phyloP scores from a whole-genome alignment of 2,113 vertebrate genomes.

The Carlito syrichta region DNA sequence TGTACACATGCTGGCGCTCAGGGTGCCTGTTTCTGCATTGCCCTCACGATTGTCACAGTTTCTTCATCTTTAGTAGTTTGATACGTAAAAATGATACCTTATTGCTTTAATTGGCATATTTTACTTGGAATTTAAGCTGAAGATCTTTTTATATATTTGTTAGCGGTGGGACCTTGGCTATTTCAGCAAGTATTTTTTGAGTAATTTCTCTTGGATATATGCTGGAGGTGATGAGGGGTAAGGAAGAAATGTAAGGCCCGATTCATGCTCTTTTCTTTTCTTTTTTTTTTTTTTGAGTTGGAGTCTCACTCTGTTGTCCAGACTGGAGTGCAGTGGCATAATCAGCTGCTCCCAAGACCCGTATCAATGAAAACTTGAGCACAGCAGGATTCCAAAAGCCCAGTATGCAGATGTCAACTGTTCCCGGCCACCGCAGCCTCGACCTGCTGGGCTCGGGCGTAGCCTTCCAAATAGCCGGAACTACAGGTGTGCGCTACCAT shows the following conservation, averaged over 20 bases:
- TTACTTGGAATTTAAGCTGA: neutral
- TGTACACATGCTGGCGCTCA: neutral
- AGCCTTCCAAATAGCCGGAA: too few relatives aligned
- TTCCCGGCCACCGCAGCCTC: too few relatives aligned
- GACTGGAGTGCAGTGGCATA: too few relatives aligned
- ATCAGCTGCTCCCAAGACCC: too few relatives aligned
- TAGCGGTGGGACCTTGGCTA: neutral
- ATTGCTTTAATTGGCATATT: neutral
- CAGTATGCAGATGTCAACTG: too few relatives aligned
- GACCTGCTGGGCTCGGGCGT: too few relatives aligned
- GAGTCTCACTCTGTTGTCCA: too few relatives aligned
- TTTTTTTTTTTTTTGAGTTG: too few relatives aligned
- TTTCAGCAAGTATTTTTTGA: neutral
- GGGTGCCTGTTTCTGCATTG: neutral
- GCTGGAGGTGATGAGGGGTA: neutral
- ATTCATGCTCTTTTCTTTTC: too few relatives aligned
- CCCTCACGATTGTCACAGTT: neutral
- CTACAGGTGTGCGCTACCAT: too few relatives aligned
- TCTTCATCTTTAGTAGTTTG: neutral
- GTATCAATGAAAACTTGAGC: too few relatives aligned
- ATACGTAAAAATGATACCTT: neutral
- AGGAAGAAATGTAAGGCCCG: neutral
- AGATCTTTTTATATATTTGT: neutral
- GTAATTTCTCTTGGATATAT: neutral
- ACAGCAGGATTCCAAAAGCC: too few relatives aligned